A percentile compares a stretch with the other conserved stretches of the same genome.
These are phyloP conservation scores for Planiliza haematocheilus DNA, from an alignment of 2,113 vertebrate genomes.

Conservation along the genomic window DNA sequence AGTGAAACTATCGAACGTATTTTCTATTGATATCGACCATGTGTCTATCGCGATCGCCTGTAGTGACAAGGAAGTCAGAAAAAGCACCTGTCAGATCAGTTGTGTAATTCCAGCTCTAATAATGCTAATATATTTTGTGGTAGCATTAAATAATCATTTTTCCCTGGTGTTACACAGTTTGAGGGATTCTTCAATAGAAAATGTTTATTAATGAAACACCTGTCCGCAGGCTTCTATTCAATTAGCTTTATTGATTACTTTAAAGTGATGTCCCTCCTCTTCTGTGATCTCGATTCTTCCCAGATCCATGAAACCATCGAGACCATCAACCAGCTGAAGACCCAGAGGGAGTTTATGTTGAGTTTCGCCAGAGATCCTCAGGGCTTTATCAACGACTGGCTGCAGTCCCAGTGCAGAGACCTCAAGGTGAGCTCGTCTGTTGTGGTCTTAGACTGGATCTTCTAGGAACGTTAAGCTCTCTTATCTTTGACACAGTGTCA, in stretches of 20 bases:
- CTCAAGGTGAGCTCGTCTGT: constrained; percentile 87
- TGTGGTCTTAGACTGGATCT: not conserved
- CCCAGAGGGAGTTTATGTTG: constrained; percentile 99
- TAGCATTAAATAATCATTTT: not conserved
- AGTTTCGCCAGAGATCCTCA: constrained; percentile 98
- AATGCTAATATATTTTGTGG: not conserved
- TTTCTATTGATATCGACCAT: too few relatives aligned
- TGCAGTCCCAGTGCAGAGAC: constrained; percentile 98
- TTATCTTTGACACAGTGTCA: not conserved
- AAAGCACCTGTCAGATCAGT: not conserved
- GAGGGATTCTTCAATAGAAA: not conserved
- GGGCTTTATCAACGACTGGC: constrained; percentile 99
- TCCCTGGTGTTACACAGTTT: not conserved
- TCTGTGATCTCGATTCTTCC: constrained; percentile 1
- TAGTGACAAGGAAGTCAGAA: not conserved
- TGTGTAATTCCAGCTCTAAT: not conserved
- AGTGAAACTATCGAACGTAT: too few relatives aligned
- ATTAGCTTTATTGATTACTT: not conserved
- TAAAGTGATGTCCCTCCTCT: not conserved
- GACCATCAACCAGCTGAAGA: constrained; percentile 99
- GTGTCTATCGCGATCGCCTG: too few relatives aligned
- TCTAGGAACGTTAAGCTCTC: not conserved
- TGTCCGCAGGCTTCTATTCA: not conserved
- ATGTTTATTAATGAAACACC: not conserved
- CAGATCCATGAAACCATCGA: constrained; percentile 99